A percentile compares a stretch with the other conserved stretches of the same genome.
phyloP scores from a whole-genome alignment of 2,113 vertebrate species.

The Pteropus alecto region DNA sequence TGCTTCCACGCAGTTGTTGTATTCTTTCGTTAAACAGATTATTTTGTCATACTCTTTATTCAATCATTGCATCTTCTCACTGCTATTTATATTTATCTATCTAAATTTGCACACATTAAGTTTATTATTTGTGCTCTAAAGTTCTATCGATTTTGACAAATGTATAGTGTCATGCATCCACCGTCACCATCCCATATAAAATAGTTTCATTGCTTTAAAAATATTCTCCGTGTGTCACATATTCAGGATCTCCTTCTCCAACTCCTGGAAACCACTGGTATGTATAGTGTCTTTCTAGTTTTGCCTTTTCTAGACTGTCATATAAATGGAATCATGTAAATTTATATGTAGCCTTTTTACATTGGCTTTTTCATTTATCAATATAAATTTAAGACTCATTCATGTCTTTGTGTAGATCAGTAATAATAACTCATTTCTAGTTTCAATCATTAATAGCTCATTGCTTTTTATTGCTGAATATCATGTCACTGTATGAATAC shows the following conservation, averaged over 20 bases:
- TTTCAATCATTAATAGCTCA: neutral
- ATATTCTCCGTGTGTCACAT: neutral
- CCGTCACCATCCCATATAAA: neutral
- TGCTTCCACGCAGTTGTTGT: neutral
- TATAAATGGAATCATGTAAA: neutral
- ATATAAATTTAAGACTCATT: neutral
- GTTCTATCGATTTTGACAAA: neutral
- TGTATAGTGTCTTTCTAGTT: neutral
- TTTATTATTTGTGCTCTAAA: neutral
- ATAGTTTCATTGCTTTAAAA: neutral
- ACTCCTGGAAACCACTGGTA: neutral
- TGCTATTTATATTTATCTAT: neutral
- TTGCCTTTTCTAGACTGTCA: neutral
- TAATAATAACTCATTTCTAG: neutral
- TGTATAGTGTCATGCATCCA: neutral
- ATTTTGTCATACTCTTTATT: neutral
- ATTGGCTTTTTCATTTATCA: neutral
- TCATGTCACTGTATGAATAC: neutral
- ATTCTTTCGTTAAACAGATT: neutral
- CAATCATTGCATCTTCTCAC: neutral
- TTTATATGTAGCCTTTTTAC: neutral
- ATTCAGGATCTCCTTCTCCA: rapidly evolving
- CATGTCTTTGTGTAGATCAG: neutral
- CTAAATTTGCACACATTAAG: neutral
- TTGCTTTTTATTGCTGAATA: neutral